Conservation (phyloP, 2,888 invertebrate genomes). For the Perizoma flavofasciatum region DNA sequence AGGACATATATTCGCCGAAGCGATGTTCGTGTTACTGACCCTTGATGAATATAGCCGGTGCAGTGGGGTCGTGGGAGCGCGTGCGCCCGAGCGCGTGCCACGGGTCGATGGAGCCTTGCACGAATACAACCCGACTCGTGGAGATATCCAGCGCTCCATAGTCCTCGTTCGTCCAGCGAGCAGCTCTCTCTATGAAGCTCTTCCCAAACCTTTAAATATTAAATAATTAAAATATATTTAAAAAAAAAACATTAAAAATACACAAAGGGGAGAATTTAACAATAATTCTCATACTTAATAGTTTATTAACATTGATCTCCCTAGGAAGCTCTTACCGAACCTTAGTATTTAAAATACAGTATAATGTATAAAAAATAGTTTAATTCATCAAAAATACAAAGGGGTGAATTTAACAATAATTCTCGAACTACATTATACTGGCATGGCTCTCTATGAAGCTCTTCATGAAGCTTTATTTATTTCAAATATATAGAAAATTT, state of each 20-base stretch:
- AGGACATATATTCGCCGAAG: background rate
- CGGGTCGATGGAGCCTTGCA: conserved; percentile 95
- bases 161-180: conserved; percentile 88
- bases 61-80: conserved; percentile 76
- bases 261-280: background rate
- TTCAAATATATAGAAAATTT: no score
- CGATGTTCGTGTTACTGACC: conserved; percentile 71
- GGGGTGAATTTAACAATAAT: background rate
- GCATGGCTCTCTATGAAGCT: no score
- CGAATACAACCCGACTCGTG: conserved; percentile 90
- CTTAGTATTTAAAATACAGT: conserved; percentile 49
- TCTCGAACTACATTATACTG: no score
- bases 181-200: conserved; percentile 84
- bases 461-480: no score
- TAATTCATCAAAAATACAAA: background rate
- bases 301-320: conserved; percentile 46
- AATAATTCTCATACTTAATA: background rate
- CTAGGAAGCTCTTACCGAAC: conserved; percentile 85
- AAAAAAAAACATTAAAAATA: no score
- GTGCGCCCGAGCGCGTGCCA: conserved; percentile 93
- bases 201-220: conserved; percentile 80
- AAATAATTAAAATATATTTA: background rate
- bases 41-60: conserved; percentile 89
- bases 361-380: no score
- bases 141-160: conserved; percentile 90